A percentile compares a stretch with the other conserved stretches of the same genome.
Conservation (phyloP, 2,888 invertebrate genomes). For the Dysmachus trigonus region DNA sequence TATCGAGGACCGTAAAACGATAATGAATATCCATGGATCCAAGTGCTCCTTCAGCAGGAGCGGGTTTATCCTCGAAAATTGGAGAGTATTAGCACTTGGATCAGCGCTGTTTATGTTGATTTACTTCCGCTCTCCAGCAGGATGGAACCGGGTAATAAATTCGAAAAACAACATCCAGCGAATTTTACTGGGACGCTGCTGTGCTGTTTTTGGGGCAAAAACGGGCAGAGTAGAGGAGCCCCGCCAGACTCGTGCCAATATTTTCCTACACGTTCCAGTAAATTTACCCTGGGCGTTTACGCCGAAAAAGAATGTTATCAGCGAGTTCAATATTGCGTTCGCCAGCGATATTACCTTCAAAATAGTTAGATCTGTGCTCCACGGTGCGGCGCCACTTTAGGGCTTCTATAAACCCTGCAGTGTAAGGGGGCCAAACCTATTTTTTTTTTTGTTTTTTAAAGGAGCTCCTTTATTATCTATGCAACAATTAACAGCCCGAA, state of each 20-base stretch:
- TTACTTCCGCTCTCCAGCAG: slow-evolving; percentile 17
- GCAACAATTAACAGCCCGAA: not conserved
- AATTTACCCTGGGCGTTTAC: not conserved
- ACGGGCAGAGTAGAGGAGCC: not conserved
- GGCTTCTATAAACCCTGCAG: not conserved
- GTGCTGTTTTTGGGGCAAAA: too few species aligned
- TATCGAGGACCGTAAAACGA: slow-evolving; percentile 9
- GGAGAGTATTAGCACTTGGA: slow-evolving; percentile 24
- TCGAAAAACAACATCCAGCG: slow-evolving; percentile 28
- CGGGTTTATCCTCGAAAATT: slow-evolving; percentile 14
- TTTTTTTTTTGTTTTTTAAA: too few species aligned
- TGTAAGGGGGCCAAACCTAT: not conserved
- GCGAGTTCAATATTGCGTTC: not conserved
- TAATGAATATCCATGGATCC: slow-evolving; percentile 16
- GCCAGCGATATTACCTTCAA: not conserved
- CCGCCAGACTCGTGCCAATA: slow-evolving; percentile 8
- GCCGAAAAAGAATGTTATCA: not conserved
- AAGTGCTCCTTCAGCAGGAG: not conserved
- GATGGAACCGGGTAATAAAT: slow-evolving; percentile 32
- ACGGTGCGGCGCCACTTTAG: not conserved
- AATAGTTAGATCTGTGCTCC: not conserved
- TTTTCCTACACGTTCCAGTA: slow-evolving; percentile 20
- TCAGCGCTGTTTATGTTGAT: slow-evolving; percentile 21
- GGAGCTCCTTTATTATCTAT: not conserved
- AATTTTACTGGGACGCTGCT: not conserved